Evolutionary conservation across 2,888 invertebrate genomes (phyloP), one percentile per base, ranked within the genome.

Genomic region (Acleris sparsana): DNA sequence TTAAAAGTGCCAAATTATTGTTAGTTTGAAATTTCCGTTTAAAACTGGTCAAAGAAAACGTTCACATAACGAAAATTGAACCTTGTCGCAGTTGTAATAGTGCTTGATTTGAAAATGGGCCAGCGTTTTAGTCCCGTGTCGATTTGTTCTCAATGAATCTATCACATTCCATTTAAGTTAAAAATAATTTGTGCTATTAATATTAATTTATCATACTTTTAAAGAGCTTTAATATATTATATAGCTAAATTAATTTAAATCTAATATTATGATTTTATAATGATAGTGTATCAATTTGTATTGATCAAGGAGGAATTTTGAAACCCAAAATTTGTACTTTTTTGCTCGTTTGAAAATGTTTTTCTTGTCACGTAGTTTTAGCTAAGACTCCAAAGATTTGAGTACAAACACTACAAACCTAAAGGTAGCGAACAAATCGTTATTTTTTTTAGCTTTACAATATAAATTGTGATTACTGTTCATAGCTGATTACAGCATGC

Each of bases 341-440:
- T 46, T 33, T 13, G 49, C 49, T 49, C 18, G 20, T 20, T 18
- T 49, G 25, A 39, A 57, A 52, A 58, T 57, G 46, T 56, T 61
- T 51, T 52, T 29, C 46, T 18, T 48, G 20, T 33, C 17, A 33
- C 53, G n/a, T 66, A 62, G 62, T 22, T 33, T 57, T 57, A 66
- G 60, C 11, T 57, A 62, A 43, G 20, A 69, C 66, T 67, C 76
- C 77, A 76, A 77, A 78, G 75, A 68, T 60, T 66, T 67, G 69
- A 78, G 79, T 78, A 79, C 78, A 79, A 78, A 63, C 59, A 78
- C 78, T 78, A 79, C 77, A 79, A 78, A 63, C 59, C 59, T 33
- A 55, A 49, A 61, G 29, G 17, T 57, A 57, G 44, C 17, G 57
- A 57, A 46, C 57, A 46, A 57, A 55, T 22, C 3, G 16, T 55